Base-by-base conservation (phyloP, 2,113 vertebrate genomes). In the Strix uralensis region DNA sequence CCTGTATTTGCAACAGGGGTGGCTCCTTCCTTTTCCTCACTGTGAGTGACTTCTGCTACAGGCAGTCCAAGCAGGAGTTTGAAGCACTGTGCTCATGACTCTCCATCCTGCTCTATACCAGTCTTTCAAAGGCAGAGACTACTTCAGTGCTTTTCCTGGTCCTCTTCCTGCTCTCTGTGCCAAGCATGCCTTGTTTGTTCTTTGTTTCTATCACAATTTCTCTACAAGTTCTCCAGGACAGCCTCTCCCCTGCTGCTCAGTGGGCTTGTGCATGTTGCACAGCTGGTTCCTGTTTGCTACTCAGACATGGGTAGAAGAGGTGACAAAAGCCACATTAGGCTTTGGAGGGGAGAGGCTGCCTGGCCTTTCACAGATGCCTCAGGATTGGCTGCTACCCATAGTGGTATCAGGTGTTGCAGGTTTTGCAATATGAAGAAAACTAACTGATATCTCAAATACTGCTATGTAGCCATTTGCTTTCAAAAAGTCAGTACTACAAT, bases 161-260 rank as follows among this genome's bases (percentile, higher is more conserved):
- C 21, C 16, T 40, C 25, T 23, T 57, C 7, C 19, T 47, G 4
- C 25, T 55, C 18, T 54, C 58, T 51, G 26, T n/a, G 6, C 6
- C 12, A 17, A 25, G 3, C 1, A 2, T 7, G 5, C 38, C 72
- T 51, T 38, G 18, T 9, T 57, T 0, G 0, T 42, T 34, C 26
- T 25, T 32, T 4, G 2, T 6, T 62, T 69, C n/a, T 34, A 34
- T 15, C 15, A 10, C 30, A 36, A 34, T 52, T 47, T 63, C 51
- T 42, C 26, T 20, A 11, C 3, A 47, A 73, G 36, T 20, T 30
- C 25, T 72, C 36, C 19, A 79, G 22, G 14, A 51, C 40, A 42
- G 30, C 23, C n/a, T 32, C n/a, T n/a, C 19, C 5, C 27, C 19
- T 40, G 27, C 46, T 92, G 26, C 84, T 25, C 21, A 14, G 23